Conservation (phyloP, 2,888 invertebrate species). For the Melanargia galathea region DNA sequence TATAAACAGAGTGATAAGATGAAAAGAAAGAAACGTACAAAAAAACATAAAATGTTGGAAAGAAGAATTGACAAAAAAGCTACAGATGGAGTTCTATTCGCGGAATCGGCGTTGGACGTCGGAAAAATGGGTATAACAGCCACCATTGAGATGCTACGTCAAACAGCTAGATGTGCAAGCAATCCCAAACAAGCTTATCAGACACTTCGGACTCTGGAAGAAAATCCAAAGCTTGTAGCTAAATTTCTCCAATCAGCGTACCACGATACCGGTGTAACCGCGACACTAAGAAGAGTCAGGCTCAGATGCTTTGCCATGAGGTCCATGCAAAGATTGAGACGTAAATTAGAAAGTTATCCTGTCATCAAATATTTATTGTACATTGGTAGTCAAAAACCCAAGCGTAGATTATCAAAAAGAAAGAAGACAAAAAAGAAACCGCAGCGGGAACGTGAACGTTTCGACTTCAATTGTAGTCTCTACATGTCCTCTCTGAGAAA, state of each 20-base stretch:
- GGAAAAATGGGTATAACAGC: slow-evolving; percentile 40
- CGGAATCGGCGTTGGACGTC: slow-evolving; percentile 46
- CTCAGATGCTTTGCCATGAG: slow-evolving; percentile 41
- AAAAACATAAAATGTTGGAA: slow-evolving; percentile 37
- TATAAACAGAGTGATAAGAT: slow-evolving; percentile 38
- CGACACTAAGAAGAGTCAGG: slow-evolving; percentile 45
- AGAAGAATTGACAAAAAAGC: slow-evolving; percentile 39
- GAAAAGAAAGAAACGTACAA: slow-evolving; percentile 34
- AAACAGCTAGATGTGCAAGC: slow-evolving; percentile 39
- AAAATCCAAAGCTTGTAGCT: slow-evolving; percentile 39
- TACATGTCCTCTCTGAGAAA: slow-evolving; percentile 55
- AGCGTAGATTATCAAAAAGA: slow-evolving; percentile 34
- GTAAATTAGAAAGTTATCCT: slow-evolving; percentile 42
- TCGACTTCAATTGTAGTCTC: slow-evolving; percentile 49
- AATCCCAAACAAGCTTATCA: slow-evolving; percentile 43
- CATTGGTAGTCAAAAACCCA: slow-evolving; percentile 44
- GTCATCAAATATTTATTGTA: slow-evolving; percentile 45
- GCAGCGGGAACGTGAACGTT: slow-evolving; percentile 36
- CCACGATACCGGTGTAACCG: slow-evolving; percentile 39
- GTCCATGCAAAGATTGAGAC: slow-evolving; percentile 31
- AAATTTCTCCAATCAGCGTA: slow-evolving; percentile 36
- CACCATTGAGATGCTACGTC: slow-evolving; percentile 33
- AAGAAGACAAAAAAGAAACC: slow-evolving; percentile 22
- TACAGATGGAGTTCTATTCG: slow-evolving; percentile 38
- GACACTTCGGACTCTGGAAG: slow-evolving; percentile 37